phyloP scores from a whole-genome alignment of 2,888 invertebrate genomes.

The Helicoverpa assulta region DNA sequence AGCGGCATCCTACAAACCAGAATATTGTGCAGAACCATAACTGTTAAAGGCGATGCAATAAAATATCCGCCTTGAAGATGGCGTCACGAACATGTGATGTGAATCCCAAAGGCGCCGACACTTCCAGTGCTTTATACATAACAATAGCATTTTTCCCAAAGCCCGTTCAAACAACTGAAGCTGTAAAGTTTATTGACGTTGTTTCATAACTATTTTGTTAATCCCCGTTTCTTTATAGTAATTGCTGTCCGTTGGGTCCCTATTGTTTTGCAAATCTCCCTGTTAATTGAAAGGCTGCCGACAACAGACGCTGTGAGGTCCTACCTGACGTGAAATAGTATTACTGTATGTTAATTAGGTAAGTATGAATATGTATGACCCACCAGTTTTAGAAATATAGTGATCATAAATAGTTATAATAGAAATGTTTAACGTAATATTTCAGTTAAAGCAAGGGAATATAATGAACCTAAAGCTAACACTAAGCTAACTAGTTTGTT shows the following conservation, averaged over 20 bases:
- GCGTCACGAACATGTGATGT: conserved; percentile 66
- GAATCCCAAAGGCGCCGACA: conserved; percentile 72
- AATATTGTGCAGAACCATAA: conserved; percentile 54
- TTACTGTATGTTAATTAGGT: conserved; percentile 44
- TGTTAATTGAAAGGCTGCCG: conserved; percentile 76
- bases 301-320: conserved; percentile 69
- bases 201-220: conserved; percentile 73
- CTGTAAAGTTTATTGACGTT: conserved; percentile 81
- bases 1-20: conserved; percentile 53
- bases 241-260: conserved; percentile 68
- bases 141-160: conserved; percentile 76
- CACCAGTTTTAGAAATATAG: conserved; percentile 6
- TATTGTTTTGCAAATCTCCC: conserved; percentile 73
- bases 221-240: conserved; percentile 67
- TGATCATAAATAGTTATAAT: not conserved
- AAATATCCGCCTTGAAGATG: conserved; percentile 52
- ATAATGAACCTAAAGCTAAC: not conserved
- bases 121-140: conserved; percentile 61
- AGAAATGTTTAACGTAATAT: not conserved
- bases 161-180: conserved; percentile 71
- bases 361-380: conserved; percentile 71
- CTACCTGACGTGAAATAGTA: conserved; percentile 69
- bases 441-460: not conserved
- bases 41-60: conserved; percentile 64
- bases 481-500: no score